phyloP scores from a whole-genome alignment of 2,797 vertebrate species.

The Margarornis squamiger region DNA sequence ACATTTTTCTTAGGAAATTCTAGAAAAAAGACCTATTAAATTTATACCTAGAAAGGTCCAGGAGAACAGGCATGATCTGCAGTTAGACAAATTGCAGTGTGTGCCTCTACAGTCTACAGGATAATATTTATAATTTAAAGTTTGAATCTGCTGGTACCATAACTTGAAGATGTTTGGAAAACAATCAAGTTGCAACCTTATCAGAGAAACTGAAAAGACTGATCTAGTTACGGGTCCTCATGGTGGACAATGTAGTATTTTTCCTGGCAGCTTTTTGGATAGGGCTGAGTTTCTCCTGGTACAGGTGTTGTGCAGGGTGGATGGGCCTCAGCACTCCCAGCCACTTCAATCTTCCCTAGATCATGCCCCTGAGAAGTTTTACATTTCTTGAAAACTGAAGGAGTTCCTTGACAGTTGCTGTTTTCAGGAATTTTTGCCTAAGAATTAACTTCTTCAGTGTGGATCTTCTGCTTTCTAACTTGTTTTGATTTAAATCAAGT shows the following conservation, averaged over 20 bases:
- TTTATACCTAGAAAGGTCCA: not conserved
- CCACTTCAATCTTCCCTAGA: not conserved
- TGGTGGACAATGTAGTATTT: not conserved
- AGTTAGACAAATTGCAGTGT: not conserved
- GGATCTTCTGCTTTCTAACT: not conserved
- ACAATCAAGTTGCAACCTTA: not conserved
- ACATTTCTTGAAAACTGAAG: not conserved
- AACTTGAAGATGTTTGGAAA: not conserved
- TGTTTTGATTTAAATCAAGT: not conserved
- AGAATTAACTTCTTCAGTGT: not conserved
- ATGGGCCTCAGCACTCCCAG: not conserved
- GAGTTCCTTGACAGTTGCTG: not conserved
- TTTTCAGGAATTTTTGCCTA: not conserved
- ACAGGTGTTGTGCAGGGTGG: rapidly evolving
- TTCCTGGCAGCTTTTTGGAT: not conserved
- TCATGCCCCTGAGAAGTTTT: not conserved
- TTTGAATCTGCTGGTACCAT: not conserved
- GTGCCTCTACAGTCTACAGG: not conserved
- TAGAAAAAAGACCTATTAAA: not conserved
- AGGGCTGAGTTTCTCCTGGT: not conserved
- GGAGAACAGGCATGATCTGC: not conserved
- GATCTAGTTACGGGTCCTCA: not conserved
- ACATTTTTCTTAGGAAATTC: not conserved
- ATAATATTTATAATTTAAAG: not conserved
- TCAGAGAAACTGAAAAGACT: not conserved